phyloP scores from a whole-genome alignment of 64 coral and sea anemone genomes.

The Exaiptasia diaphana region DNA sequence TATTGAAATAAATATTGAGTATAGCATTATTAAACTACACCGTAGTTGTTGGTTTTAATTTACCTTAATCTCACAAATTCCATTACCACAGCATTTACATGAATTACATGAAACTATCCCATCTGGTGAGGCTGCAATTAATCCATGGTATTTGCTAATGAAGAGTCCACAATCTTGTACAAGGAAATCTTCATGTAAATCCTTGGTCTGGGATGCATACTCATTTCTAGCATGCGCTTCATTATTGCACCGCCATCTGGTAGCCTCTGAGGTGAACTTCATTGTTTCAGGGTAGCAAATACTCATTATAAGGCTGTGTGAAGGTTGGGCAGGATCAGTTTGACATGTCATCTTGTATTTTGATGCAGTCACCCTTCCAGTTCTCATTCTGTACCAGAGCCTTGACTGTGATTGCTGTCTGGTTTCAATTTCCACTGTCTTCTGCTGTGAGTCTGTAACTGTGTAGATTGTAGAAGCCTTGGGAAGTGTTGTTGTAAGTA shows the following conservation, averaged over 20 bases:
- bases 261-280: slow-evolving; percentile 48
- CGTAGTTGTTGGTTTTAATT: neutral
- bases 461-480: neutral
- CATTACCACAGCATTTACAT: slow-evolving; percentile 55
- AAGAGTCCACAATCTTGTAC: slow-evolving; percentile 44
- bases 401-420: slow-evolving; percentile 41
- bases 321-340: slow-evolving; percentile 48
- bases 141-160: slow-evolving; percentile 36
- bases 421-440: slow-evolving; percentile 49
- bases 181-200: slow-evolving; percentile 35
- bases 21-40: slow-evolving; percentile 18
- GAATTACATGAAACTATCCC: slow-evolving; percentile 40
- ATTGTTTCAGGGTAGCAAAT: slow-evolving; percentile 71
- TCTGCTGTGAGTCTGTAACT: neutral
- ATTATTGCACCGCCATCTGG: slow-evolving; percentile 52
- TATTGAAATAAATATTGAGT: neutral
- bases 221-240: slow-evolving; percentile 46
- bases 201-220: slow-evolving; percentile 28
- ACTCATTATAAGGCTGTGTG: slow-evolving; percentile 54
- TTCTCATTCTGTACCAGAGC: slow-evolving; percentile 47
- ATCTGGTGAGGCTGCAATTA: slow-evolving; percentile 70
- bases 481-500: slow-evolving; percentile 27
- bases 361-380: slow-evolving; percentile 68
- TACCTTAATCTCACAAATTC: slow-evolving; percentile 45
- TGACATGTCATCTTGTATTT: slow-evolving; percentile 39